Evolutionary conservation across 2,888 invertebrate genomes (phyloP).

Genomic region (Meganola albula): DNA sequence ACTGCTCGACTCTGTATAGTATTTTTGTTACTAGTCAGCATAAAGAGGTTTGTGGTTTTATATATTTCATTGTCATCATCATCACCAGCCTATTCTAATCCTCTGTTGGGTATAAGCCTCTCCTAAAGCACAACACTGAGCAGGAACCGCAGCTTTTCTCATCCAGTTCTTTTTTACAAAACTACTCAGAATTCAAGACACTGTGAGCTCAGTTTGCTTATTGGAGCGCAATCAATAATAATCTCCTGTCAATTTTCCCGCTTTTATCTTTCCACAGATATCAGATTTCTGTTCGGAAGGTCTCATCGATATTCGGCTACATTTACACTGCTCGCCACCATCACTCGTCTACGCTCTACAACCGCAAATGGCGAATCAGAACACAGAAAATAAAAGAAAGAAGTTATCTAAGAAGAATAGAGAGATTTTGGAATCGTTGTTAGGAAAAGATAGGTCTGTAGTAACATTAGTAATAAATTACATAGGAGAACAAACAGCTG

Average conservation of each 20-base stretch:
- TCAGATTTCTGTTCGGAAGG: slow-evolving; percentile 57
- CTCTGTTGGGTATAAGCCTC: no score
- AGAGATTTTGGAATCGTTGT: slow-evolving; percentile 44
- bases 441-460: slow-evolving; percentile 50
- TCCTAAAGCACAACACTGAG: no score
- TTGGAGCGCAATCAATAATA: no score
- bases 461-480: neutral
- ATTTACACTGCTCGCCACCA: slow-evolving; percentile 61
- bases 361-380: slow-evolving; percentile 22
- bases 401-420: slow-evolving; percentile 51
- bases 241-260: no score
- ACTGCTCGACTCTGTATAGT: slow-evolving; percentile 58
- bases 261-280: slow-evolving; percentile 37
- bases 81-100: no score
- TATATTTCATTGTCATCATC: no score
- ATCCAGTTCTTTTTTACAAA: no score
- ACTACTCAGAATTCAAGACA: no score
- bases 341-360: slow-evolving; percentile 52
- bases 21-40: slow-evolving; percentile 27
- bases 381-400: slow-evolving; percentile 35
- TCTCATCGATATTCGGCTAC: slow-evolving; percentile 56
- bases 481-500: no score
- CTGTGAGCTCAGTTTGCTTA: no score
- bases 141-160: no score
- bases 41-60: no score